phyloP scores from a whole-genome alignment of 2,113 vertebrate species.

The Trinectes maculatus region DNA sequence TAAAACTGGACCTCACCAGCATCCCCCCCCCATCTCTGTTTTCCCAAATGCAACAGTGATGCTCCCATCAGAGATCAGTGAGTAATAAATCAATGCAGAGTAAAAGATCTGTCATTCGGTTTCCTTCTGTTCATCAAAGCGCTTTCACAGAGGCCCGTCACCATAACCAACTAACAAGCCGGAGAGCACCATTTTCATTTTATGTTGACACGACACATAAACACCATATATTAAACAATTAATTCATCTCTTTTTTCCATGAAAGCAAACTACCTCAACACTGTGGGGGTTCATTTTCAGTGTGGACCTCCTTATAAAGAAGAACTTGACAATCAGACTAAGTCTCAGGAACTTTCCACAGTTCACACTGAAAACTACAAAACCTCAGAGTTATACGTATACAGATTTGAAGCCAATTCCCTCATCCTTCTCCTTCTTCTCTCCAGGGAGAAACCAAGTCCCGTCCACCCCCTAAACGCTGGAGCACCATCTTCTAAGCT shows the following conservation, averaged over 20 bases:
- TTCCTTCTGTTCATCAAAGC: slow-evolving; percentile 1
- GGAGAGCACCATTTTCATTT: slow-evolving; percentile 28
- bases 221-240: neutral
- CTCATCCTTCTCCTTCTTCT: neutral
- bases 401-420: too few relatives aligned
- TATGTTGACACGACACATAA: neutral
- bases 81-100: slow-evolving; percentile 47
- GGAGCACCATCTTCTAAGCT: slow-evolving; percentile 86
- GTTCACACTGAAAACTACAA: neutral
- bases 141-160: slow-evolving; percentile 27
- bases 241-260: slow-evolving; percentile 12
- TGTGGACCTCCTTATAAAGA: slow-evolving; percentile 18
- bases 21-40: slow-evolving; percentile 56
- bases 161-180: slow-evolving; percentile 54
- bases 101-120: slow-evolving; percentile 1
- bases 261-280: slow-evolving; percentile 22
- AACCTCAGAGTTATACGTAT: too few relatives aligned
- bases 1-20: slow-evolving; percentile 23
- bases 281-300: slow-evolving; percentile 11
- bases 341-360: neutral
- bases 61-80: slow-evolving; percentile 62
- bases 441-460: slow-evolving; percentile 81
- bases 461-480: slow-evolving; percentile 83
- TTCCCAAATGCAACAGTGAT: slow-evolving; percentile 70
- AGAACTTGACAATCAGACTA: slow-evolving; percentile 58